A percentile compares a stretch with the other conserved stretches of the same genome.
Evolutionary conservation across 1,140 invertebrate species (phyloP).

Genomic region (Acromyrmex heyeri): DNA sequence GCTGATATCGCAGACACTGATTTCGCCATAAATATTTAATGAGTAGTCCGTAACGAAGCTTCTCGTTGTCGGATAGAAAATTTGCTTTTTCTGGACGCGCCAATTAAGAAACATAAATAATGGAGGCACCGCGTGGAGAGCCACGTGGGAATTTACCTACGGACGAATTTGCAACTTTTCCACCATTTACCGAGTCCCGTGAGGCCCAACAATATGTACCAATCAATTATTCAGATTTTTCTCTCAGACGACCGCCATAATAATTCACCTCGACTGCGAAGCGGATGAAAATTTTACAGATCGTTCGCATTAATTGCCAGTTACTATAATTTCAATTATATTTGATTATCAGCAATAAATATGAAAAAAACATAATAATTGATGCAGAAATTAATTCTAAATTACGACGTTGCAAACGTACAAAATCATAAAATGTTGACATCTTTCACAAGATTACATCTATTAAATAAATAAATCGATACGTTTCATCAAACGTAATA

Average conservation of each 20-base stretch:
- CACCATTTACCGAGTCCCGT: conserved; percentile 36
- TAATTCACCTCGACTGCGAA: not conserved
- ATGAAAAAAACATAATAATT: conserved; percentile 17
- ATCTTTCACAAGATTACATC: conserved; percentile 16
- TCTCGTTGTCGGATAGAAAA: conserved; percentile 36
- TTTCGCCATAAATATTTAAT: conserved; percentile 78
- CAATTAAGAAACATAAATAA: conserved; percentile 77
- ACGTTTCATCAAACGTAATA: conserved; percentile 37
- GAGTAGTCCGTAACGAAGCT: conserved; percentile 69
- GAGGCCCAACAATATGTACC: conserved; percentile 56
- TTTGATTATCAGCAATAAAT: not conserved
- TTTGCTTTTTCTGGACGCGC: conserved; percentile 49
- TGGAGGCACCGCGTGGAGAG: conserved; percentile 4
- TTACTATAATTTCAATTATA: not conserved
- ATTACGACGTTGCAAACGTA: not conserved
- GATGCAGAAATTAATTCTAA: conserved; percentile 12
- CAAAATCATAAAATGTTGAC: conserved; percentile 32
- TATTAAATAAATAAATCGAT: conserved; percentile 35
- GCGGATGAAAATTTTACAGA: conserved; percentile 12
- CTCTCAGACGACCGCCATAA: conserved; percentile 29
- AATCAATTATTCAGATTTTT: conserved; percentile 78
- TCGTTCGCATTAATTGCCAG: conserved; percentile 1
- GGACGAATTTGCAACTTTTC: conserved; percentile 34
- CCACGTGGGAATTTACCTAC: conserved; percentile 11
- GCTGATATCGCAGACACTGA: conserved; percentile 55